These are phyloP conservation scores for Peromyscus nudipes DNA, from an alignment of 2,797 vertebrate species.

Conservation along the genomic window DNA sequence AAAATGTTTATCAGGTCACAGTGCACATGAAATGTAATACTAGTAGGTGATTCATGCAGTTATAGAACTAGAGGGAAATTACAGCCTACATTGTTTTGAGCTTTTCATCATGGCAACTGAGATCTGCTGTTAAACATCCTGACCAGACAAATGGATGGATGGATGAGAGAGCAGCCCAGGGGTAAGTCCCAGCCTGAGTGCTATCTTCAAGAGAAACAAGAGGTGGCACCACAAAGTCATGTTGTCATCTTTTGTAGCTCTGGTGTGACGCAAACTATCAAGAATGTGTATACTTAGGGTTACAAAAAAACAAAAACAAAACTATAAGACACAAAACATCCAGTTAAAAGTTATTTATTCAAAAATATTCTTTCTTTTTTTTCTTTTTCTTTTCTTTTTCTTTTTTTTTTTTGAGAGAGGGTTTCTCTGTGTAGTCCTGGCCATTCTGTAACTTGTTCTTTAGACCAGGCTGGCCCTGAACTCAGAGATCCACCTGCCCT, in stretches of 20 bases:
- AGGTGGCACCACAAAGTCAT: not conserved
- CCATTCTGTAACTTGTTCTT: not conserved
- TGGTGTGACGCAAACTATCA: not conserved
- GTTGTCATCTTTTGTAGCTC: not conserved
- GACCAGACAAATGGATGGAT: not conserved
- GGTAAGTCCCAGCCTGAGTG: not conserved
- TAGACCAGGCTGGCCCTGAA: not conserved
- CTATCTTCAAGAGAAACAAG: not conserved
- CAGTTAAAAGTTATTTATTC: slow-evolving; percentile 74
- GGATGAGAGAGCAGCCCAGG: not conserved
- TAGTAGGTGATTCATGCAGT: not conserved
- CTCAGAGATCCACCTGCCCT: not conserved
- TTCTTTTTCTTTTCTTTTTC: too few relatives aligned
- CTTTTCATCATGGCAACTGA: not conserved
- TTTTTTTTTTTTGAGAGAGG: not conserved
- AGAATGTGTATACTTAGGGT: not conserved
- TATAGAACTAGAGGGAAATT: not conserved
- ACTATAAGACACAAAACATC: slow-evolving; percentile 47
- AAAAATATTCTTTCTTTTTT: slow-evolving; percentile 63
- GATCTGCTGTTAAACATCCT: not conserved
- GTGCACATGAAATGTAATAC: not conserved
- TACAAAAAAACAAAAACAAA: not conserved
- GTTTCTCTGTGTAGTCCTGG: not conserved
- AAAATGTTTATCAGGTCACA: not conserved
- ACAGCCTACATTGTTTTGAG: not conserved